Evolutionary conservation across 2,797 vertebrate genomes (phyloP).

Genomic region (Euphonia xanthogaster): DNA sequence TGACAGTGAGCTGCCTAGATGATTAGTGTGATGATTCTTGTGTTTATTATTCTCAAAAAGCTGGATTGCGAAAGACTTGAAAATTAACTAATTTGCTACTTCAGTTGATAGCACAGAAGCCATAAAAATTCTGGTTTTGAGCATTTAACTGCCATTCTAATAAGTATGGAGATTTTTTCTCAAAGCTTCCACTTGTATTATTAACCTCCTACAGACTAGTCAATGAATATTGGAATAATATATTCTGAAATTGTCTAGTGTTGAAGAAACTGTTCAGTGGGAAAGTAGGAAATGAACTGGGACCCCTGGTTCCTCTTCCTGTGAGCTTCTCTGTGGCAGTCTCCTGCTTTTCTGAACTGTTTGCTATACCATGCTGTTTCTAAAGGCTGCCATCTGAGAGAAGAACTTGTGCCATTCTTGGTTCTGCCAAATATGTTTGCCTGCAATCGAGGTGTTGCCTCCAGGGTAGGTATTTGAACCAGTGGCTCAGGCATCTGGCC

Average conservation of each 20-base stretch:
- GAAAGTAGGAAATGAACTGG: neutral
- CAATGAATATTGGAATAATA: neutral
- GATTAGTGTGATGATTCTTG: neutral
- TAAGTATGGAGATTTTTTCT: conserved; percentile 18
- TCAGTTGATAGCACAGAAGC: neutral
- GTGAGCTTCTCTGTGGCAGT: neutral
- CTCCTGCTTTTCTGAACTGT: neutral
- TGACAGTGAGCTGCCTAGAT: neutral
- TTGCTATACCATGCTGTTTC: neutral
- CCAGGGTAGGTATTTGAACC: neutral
- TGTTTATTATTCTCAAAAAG: neutral
- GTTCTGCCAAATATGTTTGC: neutral
- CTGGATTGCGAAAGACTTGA: neutral
- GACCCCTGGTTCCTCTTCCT: neutral
- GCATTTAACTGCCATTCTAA: neutral
- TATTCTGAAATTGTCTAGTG: neutral
- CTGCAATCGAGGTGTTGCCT: neutral
- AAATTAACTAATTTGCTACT: conserved; percentile 21
- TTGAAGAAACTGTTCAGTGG: neutral
- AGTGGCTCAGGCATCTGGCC: neutral
- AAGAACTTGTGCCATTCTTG: neutral
- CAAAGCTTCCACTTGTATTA: neutral
- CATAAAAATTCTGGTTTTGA: neutral
- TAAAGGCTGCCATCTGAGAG: neutral
- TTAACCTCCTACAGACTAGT: neutral